These are phyloP conservation scores for Brachionus manjavacas DNA, from an alignment of 1,140 invertebrate genomes.

Conservation along the genomic window DNA sequence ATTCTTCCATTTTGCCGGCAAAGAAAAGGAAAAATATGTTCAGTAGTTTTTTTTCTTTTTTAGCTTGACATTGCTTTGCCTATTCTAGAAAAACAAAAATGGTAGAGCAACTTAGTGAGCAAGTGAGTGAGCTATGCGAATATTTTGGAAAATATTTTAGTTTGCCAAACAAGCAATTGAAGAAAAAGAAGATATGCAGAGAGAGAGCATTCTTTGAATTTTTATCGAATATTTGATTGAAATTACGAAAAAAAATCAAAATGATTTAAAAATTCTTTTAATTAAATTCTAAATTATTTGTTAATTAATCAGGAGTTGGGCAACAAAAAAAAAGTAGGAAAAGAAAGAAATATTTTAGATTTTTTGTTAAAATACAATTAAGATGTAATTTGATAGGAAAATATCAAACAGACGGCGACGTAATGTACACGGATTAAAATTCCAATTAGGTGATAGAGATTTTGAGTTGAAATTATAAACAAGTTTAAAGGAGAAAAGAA, in stretches of 20 bases:
- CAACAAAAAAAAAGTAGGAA: not conserved
- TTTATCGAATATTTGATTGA: slow-evolving; percentile 35
- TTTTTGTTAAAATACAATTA: not conserved
- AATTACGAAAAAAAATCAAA: not conserved
- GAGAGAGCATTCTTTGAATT: slow-evolving; percentile 18
- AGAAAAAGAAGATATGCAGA: not conserved
- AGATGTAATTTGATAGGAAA: not conserved
- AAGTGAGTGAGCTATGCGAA: slow-evolving; percentile 12
- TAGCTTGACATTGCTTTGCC: slow-evolving; percentile 19
- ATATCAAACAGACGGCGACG: not conserved
- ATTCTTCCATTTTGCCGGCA: not conserved
- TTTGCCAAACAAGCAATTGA: not conserved
- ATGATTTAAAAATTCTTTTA: not conserved
- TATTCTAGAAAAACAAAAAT: slow-evolving; percentile 31
- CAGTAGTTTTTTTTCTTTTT: not conserved
- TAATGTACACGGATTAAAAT: slow-evolving; percentile 6
- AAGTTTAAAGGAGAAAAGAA: not conserved
- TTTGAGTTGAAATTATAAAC: not conserved
- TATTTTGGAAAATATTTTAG: not conserved
- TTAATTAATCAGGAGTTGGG: not conserved
- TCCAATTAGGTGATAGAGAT: not conserved
- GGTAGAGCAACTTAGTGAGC: not conserved
- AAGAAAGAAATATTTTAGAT: not conserved
- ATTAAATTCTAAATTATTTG: slow-evolving; percentile 34
- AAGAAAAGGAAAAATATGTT: not conserved